These are phyloP conservation scores for Cremastinae sp. DNA, from an alignment of 2,888 invertebrate genomes.

Conservation along the genomic window DNA sequence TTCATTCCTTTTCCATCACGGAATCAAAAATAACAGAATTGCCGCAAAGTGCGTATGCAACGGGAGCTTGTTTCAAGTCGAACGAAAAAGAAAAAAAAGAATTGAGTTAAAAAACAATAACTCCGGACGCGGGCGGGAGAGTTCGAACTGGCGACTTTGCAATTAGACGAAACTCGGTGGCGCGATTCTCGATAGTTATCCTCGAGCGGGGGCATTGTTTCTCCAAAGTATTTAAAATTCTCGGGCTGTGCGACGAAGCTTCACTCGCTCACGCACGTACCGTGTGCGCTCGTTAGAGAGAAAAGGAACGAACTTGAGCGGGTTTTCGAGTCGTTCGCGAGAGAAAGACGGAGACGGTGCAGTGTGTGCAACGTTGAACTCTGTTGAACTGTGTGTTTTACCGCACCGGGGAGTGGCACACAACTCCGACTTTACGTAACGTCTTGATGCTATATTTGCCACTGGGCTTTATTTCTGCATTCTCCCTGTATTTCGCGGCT, in stretches of 20 bases:
- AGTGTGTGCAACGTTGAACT: slow-evolving; percentile 54
- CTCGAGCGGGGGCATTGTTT: neutral
- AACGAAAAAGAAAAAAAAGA: no score
- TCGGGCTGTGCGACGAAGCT: neutral
- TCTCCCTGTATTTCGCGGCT: slow-evolving; percentile 21
- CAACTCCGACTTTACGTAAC: slow-evolving; percentile 59
- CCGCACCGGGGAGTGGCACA: slow-evolving; percentile 56
- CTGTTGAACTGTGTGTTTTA: slow-evolving; percentile 51
- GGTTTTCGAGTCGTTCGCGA: neutral
- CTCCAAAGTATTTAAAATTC: no score
- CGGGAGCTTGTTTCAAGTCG: no score
- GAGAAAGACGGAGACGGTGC: slow-evolving; percentile 9
- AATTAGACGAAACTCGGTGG: neutral
- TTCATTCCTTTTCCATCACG: no score
- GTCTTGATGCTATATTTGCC: slow-evolving; percentile 35
- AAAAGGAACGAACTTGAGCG: neutral
- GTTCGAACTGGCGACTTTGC: neutral
- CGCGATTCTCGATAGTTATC: neutral
- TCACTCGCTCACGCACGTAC: neutral
- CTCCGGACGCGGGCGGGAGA: neutral
- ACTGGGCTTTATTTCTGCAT: slow-evolving; percentile 44
- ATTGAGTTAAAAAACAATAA: no score
- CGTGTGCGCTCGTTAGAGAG: neutral
- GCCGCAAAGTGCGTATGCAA: neutral
- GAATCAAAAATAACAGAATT: no score